Percentiles rank a stretch among this genome's conserved stretches.
These are phyloP conservation scores for Schrankia costaestrigalis DNA, from an alignment of 2,888 invertebrate genomes.

Conservation along the genomic window DNA sequence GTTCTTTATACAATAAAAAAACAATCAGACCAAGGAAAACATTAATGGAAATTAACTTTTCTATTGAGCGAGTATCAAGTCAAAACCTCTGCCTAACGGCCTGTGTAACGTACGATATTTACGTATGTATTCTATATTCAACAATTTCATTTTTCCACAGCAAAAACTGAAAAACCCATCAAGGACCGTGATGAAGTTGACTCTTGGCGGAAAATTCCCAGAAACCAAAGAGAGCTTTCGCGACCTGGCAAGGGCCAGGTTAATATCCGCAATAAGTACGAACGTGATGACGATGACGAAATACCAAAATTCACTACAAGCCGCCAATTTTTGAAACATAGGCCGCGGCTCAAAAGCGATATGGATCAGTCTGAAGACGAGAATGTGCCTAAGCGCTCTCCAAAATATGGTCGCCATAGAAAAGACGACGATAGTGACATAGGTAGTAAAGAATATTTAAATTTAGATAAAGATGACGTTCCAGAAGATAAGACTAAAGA, in stretches of 20 bases:
- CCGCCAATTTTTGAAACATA: conserved; percentile 27
- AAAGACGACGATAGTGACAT: conserved; percentile 34
- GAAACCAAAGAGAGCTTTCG: conserved; percentile 32
- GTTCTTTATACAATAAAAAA: no score
- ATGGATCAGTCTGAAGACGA: conserved; percentile 22
- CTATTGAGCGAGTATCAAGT: no score
- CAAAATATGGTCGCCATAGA: conserved; percentile 26
- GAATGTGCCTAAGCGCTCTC: conserved; percentile 15
- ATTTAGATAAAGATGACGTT: conserved; percentile 33
- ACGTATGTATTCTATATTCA: no score
- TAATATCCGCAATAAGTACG: conserved; percentile 25
- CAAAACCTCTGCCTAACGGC: no score
- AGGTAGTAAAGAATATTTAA: conserved; percentile 32
- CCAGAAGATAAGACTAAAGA: conserved; percentile 32
- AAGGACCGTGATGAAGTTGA: conserved; percentile 35
- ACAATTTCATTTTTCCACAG: conserved; percentile 36
- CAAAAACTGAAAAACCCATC: conserved; percentile 34
- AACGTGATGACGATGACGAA: conserved; percentile 30
- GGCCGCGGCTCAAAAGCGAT: conserved; percentile 33
- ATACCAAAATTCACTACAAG: conserved; percentile 29
- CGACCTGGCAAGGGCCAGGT: conserved; percentile 17
- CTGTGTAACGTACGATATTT: no score
- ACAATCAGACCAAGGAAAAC: no score
- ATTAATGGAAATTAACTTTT: no score
- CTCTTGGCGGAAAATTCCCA: conserved; percentile 38